phyloP scores from a whole-genome alignment of 1,140 invertebrate genomes.

The Melipona quadrifasciata region DNA sequence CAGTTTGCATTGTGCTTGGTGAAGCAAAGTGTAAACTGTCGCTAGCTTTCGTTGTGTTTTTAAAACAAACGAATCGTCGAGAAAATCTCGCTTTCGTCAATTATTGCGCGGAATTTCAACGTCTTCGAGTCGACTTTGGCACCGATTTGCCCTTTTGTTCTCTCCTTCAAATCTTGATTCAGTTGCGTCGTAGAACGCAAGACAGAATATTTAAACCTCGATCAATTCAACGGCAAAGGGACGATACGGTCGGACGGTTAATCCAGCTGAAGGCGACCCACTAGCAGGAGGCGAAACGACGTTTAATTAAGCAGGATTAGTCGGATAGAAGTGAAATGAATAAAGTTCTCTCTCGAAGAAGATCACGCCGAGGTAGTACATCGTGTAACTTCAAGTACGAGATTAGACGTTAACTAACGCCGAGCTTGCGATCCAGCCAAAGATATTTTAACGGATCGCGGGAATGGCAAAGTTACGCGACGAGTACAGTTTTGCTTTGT shows the following conservation, averaged over 20 bases:
- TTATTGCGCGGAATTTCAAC: not conserved
- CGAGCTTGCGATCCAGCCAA: not conserved
- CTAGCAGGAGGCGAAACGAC: constrained; percentile 47
- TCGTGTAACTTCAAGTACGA: constrained; percentile 8
- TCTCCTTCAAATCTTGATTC: not conserved
- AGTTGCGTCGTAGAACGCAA: not conserved
- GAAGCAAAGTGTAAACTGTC: constrained; percentile 37
- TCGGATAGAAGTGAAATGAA: constrained; percentile 62
- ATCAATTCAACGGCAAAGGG: not conserved
- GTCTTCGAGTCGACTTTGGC: not conserved
- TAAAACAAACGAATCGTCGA: not conserved
- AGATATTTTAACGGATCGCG: not conserved
- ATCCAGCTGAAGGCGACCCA: constrained; percentile 20
- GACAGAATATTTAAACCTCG: not conserved
- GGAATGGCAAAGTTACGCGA: constrained; percentile 14
- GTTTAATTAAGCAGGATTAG: constrained; percentile 71
- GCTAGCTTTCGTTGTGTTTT: constrained; percentile 17
- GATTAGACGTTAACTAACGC: not conserved
- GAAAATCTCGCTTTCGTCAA: not conserved
- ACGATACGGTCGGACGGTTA: constrained; percentile 26
- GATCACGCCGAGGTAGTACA: constrained; percentile 29
- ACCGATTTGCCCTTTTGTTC: not conserved
- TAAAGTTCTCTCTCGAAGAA: constrained; percentile 69
- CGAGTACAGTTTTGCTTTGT: no score
- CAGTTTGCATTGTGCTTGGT: constrained; percentile 34